Evolutionary conservation across 2,797 vertebrate genomes (phyloP).

Genomic region (Pseudochromis fuscus): DNA sequence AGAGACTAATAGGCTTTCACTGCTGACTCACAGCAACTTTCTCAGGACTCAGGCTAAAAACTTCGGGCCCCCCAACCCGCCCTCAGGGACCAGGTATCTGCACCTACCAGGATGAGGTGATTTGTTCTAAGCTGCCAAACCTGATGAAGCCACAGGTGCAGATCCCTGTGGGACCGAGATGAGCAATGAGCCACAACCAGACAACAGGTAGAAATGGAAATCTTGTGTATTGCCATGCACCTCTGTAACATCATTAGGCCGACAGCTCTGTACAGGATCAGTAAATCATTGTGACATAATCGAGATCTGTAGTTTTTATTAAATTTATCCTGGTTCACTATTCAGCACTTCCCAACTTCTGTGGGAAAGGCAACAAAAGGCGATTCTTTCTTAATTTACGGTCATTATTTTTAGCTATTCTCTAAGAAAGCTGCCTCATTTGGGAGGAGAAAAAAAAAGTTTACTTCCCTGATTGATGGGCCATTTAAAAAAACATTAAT

Average conservation of each 20-base stretch:
- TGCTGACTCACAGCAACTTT: constrained; percentile 12
- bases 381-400: not conserved
- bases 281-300: constrained; percentile 31
- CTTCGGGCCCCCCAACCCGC: not conserved
- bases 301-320: not conserved
- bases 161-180: constrained; percentile 21
- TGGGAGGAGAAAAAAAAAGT: too few relatives aligned
- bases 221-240: constrained; percentile 25
- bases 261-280: constrained; percentile 6
- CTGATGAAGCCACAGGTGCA: constrained; percentile 29
- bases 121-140: constrained; percentile 49
- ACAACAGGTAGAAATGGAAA: constrained; percentile 31
- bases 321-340: not conserved
- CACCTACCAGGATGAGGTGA: constrained; percentile 43
- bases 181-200: constrained; percentile 38
- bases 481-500: too few relatives aligned
- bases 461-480: too few relatives aligned
- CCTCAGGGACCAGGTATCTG: constrained; percentile 30
- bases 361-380: not conserved
- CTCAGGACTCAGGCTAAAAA: constrained; percentile 17
- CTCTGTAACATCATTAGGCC: constrained; percentile 24
- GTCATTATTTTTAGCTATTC: not conserved
- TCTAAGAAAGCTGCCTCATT: too few relatives aligned
- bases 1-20: constrained; percentile 43
- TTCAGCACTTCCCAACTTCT: not conserved